phyloP scores from a whole-genome alignment of 2,888 invertebrate species.

The Zaprionus lineosus region DNA sequence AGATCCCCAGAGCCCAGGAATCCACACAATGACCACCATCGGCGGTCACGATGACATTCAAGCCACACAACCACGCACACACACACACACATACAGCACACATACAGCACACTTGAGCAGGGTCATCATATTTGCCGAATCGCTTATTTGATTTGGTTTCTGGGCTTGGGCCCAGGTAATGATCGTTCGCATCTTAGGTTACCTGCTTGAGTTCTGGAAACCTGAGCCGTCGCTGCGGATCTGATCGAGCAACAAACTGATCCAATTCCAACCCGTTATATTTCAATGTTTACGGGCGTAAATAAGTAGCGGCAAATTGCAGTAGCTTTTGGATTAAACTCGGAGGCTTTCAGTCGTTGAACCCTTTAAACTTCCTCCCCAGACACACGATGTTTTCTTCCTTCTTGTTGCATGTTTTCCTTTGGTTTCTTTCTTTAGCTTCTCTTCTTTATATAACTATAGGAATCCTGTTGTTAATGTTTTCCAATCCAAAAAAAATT shows the following conservation, averaged over 20 bases:
- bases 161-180: conserved; percentile 18
- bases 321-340: conserved; percentile 1
- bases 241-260: conserved; percentile 33
- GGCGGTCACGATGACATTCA: conserved; percentile 44
- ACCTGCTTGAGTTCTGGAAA: conserved; percentile 48
- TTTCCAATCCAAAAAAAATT: too few species aligned
- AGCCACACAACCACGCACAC: conserved; percentile 31
- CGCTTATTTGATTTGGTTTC: conserved; percentile 30
- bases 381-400: conserved; percentile 5
- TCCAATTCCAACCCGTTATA: conserved; percentile 40
- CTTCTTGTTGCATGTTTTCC: conserved; percentile 9
- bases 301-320: conserved; percentile 14
- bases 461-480: too few species aligned
- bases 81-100: background rate
- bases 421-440: too few species aligned
- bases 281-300: conserved; percentile 1
- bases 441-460: too few species aligned
- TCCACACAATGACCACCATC: conserved; percentile 59
- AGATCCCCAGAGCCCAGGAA: conserved; percentile 7
- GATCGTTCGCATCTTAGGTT: conserved; percentile 34
- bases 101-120: conserved; percentile 7
- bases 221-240: conserved; percentile 40
- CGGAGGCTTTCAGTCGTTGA: conserved; percentile 17
- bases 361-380: conserved; percentile 9
- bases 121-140: conserved; percentile 34